Base-by-base conservation (phyloP, 2,888 invertebrate species). In the Diarsia rubi region DNA sequence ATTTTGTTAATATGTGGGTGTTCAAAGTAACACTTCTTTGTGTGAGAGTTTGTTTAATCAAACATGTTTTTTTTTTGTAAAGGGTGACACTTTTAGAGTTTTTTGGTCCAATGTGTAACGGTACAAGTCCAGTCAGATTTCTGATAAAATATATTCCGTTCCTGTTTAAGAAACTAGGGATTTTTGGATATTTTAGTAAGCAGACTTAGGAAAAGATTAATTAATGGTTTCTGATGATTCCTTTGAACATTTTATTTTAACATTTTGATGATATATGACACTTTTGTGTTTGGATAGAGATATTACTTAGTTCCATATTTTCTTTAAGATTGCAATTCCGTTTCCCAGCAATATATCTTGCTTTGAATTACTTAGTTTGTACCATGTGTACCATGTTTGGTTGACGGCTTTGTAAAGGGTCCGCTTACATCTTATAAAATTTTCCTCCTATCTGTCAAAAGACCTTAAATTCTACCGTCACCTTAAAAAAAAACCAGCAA, bases 21-120 rank as follows among this genome's bases (percentile, higher is more conserved):
- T 84, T 74, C 72, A 77, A 85, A 69, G 27, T 85, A 69, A 63
- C 86, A 86, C 87, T 59, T 74, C 64, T 75, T 75, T 60, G 71
- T 70, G 14, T 59, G 11, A 47, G 31, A n/a, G 12, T 63, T 70
- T 21, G 21, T 21, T 69, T 44, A n/a, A 49, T 66, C 47, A 79
- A 54, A 62, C 1, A n/a, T 45, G 24, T 74, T 52, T 60, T 70
- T 45, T 44, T 44, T 44, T 14, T 47, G 5, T 12, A 8, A n/a
- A n/a, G 14, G 1, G 14, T 47, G 27, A 65, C 5, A 12, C 6
- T 47, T 8, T 47, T 3, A 2, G 14, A 21, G 9, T 42, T 21
- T n/a, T 44, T 49, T 14, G 16, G 9, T 3, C 1, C 0, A 49
- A 44, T 47, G 12, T 16, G 9, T 57, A 31, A 66, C 42, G 75